phyloP scores from a whole-genome alignment of 2,113 vertebrate genomes.

The Gopherus flavomarginatus region DNA sequence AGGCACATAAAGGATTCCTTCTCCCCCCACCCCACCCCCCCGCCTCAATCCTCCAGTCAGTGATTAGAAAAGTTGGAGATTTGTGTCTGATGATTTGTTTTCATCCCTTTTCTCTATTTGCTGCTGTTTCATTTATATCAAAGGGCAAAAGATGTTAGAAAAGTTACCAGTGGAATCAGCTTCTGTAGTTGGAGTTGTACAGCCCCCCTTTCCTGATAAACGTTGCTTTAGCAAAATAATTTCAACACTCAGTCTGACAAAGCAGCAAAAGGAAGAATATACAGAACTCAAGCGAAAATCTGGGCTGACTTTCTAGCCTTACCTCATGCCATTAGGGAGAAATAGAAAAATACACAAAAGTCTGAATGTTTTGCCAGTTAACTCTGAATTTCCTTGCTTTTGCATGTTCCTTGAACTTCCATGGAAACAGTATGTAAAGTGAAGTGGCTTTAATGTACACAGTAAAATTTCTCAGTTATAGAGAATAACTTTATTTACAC shows the following conservation, averaged over 20 bases:
- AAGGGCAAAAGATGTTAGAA: background rate
- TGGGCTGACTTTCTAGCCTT: background rate
- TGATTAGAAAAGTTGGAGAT: background rate
- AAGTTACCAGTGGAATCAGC: accelerated
- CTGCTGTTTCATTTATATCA: background rate
- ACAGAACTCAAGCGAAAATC: background rate
- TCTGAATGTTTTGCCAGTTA: background rate
- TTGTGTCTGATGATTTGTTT: background rate
- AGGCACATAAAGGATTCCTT: background rate
- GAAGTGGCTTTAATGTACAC: background rate
- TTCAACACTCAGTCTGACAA: background rate
- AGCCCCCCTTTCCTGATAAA: background rate
- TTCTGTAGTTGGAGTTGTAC: background rate
- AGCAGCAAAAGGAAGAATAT: background rate
- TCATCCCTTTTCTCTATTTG: background rate
- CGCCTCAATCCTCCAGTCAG: background rate
- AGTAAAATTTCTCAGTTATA: background rate
- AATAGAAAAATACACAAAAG: background rate
- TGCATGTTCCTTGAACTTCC: background rate
- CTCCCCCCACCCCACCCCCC: background rate
- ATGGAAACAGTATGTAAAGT: background rate
- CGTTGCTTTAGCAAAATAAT: background rate
- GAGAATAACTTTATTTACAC: background rate
- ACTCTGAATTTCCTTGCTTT: background rate
- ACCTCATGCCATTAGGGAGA: too few species aligned